Base-by-base conservation (phyloP, 1,140 invertebrate genomes). In the Sweltsa coloradensis region DNA sequence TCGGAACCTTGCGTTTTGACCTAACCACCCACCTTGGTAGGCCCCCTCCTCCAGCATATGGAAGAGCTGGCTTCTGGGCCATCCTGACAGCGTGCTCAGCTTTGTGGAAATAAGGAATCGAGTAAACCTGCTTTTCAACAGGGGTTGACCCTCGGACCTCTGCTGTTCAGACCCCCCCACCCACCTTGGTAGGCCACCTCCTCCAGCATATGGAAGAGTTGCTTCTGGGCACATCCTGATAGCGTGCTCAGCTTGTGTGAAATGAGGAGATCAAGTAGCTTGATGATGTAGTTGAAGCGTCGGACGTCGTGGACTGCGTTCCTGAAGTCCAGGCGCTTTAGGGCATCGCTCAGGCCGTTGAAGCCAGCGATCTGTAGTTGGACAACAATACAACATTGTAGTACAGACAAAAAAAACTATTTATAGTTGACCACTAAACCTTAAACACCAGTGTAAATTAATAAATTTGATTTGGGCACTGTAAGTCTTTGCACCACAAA, bases 251-350 rank as follows among this genome's bases (percentile, higher is more conserved):
- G 72, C 56, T 83, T 83, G 61, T 89, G 83, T 36, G 85, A 82
- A 25, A 97, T 81, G 31, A 97, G 69, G 23, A 97, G 70, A 60
- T 92, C 83, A 44, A 97, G 67, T 26, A 98, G 70, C 55, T 92
- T 90, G 58, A 89, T 93, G 55, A 97, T 92, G 66, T 97, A 99
- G 65, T 95, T 94, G 67, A 97, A 97, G 43, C 94, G 73, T 42
- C 91, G 77, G 13, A 88, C 85, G 68, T 99, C 93, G 45, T 85
- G 82, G 24, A 96, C 91, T 3, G 94, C 93, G 49, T 87, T 89
- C 45, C 86, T 79, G 69, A 97, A 92, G 66, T 98, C 94, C 31
- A 98, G 67, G 47, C 88, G 79, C 59, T 91, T 87, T 14, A 99
- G 82, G 2, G 91, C 93, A 67, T 98, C 95, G 56, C 87, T 89